phyloP scores from a whole-genome alignment of 2,113 vertebrate species.

The Perognathus longimembris region DNA sequence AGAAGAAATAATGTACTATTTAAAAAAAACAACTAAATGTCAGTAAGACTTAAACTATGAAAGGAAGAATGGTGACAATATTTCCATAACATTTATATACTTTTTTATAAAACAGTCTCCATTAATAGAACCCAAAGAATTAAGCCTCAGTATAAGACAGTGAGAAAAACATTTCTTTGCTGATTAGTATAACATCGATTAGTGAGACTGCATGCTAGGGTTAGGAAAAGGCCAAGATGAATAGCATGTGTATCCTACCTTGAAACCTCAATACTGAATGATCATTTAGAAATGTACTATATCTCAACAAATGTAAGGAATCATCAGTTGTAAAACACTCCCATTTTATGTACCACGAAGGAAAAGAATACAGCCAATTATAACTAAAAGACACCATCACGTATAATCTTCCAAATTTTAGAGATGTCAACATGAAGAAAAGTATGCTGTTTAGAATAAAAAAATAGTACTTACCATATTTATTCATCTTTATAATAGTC shows the following conservation, averaged over 20 bases:
- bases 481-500: conserved; percentile 35
- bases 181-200: background rate
- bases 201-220: background rate
- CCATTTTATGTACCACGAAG: conserved; percentile 27
- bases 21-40: conserved; percentile 10
- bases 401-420: conserved; percentile 22
- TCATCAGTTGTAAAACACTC: background rate
- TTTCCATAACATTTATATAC: background rate
- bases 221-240: conserved; percentile 1
- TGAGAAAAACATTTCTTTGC: conserved; percentile 40
- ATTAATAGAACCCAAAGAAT: conserved; percentile 25
- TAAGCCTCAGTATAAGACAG: background rate
- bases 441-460: background rate
- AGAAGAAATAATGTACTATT: background rate
- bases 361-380: conserved; percentile 10
- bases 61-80: background rate
- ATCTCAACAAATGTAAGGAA: conserved; percentile 24
- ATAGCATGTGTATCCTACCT: background rate
- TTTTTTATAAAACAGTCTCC: background rate
- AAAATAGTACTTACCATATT: background rate
- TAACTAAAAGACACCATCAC: conserved; percentile 9
- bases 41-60: background rate
- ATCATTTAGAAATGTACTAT: background rate
- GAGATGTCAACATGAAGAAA: background rate
- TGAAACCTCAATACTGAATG: conserved; percentile 31